Evolutionary conservation across 2,888 invertebrate species (phyloP), one percentile per base, ranked within the genome.

Genomic region (Xiphydria camelus): DNA sequence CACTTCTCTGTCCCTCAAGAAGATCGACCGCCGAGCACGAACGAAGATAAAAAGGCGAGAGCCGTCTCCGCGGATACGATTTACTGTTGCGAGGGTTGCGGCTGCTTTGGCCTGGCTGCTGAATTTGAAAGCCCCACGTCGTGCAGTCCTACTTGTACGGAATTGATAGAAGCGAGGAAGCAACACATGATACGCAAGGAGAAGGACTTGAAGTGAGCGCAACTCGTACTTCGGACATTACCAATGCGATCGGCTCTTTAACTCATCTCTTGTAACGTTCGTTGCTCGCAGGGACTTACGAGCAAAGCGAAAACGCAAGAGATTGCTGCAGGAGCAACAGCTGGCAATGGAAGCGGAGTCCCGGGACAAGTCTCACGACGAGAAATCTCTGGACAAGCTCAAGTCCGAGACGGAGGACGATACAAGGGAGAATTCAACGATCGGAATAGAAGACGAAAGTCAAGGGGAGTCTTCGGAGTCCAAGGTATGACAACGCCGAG

Each of bases 111-210:
- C 7, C 82, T 91, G 69, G 84, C 86, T 2, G 84, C 86, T 0
- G 93, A 94, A 67, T 94, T 94, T 70, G 83, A 89, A 45, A 89
- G 85, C 49, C 84, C 87, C 4, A 85, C 85, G 73, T 87, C 84
- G 74, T 92, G 89, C 68, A 89, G 88, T 68, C 79, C 82, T 37
- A 80, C 83, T 1, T 91, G 90, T 70, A 83, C 85, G 55, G 81
- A 78, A 37, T 79, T 74, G 25, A 77, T 75, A 47, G 73, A 76
- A 47, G 62, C 67, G 17, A 75, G 73, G 59, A 66, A 62, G 33
- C 65, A 66, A 26, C 64, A 68, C 35, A 47, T 61, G 38, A 39
- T 63, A 29, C 60, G 70, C 17, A 70, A 71, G 40, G 73, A 76
- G 23, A 70, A 73, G 46, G 73, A 75, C 18, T 41, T 64, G 2